Conservation (phyloP, 2,113 vertebrate species). For the Microcebus tavaratra region DNA sequence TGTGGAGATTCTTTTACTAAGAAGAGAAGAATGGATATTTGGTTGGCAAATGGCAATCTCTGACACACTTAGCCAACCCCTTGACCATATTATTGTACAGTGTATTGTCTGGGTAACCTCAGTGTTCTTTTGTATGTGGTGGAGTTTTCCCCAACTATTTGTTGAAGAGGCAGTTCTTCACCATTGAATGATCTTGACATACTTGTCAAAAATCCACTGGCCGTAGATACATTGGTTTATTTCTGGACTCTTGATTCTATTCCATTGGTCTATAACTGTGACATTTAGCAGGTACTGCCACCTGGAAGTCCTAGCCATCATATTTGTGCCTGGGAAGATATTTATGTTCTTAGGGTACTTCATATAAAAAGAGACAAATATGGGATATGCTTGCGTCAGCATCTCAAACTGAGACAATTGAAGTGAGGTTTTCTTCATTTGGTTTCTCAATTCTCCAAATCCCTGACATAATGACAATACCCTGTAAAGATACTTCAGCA, state of each 20-base stretch:
- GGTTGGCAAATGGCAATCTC: background rate
- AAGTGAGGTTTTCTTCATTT: background rate
- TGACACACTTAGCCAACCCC: background rate
- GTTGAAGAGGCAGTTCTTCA: background rate
- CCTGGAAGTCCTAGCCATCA: background rate
- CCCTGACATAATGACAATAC: background rate
- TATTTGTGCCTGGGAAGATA: background rate
- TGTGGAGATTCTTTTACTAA: background rate
- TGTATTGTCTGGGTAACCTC: background rate
- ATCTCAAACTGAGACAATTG: background rate
- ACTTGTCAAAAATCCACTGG: background rate
- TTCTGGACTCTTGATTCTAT: background rate
- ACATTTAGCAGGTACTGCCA: background rate
- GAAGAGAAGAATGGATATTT: background rate
- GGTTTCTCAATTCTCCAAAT: background rate
- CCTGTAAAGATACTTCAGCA: background rate
- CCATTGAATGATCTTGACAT: background rate
- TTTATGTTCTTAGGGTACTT: too few relatives aligned
- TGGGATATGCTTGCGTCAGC: background rate
- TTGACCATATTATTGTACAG: background rate
- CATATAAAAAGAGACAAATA: background rate
- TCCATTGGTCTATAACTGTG: background rate
- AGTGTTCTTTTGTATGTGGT: background rate
- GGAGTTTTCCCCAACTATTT: background rate
- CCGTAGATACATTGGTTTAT: background rate